A percentile compares a stretch with the other conserved stretches of the same genome.
Evolutionary conservation across 2,888 invertebrate genomes (phyloP).

Genomic region (Hyppa rectilinea): DNA sequence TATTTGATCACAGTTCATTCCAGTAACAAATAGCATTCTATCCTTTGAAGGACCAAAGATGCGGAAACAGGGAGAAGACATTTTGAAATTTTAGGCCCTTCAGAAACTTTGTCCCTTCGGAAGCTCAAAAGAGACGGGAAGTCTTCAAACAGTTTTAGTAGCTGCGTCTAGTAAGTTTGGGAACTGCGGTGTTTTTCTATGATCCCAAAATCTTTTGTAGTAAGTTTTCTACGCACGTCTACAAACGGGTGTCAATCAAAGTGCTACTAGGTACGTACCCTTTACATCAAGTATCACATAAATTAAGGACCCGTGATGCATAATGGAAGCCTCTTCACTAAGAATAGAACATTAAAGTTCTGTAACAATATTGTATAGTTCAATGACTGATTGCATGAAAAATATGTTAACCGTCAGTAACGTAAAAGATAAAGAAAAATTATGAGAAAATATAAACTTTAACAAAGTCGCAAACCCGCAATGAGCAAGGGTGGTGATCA

Average conservation of each 20-base stretch:
- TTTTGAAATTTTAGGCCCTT: not conserved
- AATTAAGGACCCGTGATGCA: slow-evolving; percentile 1
- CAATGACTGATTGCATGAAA: slow-evolving; percentile 19
- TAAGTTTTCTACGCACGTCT: slow-evolving; percentile 5
- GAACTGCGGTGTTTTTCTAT: slow-evolving; percentile 3
- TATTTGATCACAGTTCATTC: not conserved
- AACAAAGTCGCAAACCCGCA: not conserved
- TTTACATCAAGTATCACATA: slow-evolving; percentile 22
- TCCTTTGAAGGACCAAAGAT: not conserved
- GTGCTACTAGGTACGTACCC: slow-evolving; percentile 9
- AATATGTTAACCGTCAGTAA: slow-evolving; percentile 6
- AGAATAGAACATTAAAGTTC: slow-evolving; percentile 21
- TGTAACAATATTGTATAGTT: slow-evolving; percentile 10
- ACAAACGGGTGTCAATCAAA: slow-evolving; percentile 16
- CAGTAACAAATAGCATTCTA: not conserved
- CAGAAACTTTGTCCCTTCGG: not conserved
- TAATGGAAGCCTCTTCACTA: slow-evolving; percentile 19
- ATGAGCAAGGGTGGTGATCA: not conserved
- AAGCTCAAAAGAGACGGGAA: not conserved
- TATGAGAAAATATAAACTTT: not conserved
- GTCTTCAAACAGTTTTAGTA: slow-evolving; percentile 2
- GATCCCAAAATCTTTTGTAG: slow-evolving; percentile 22
- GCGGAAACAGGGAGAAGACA: not conserved
- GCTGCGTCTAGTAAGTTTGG: not conserved
- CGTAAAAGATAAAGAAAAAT: not conserved